phyloP scores from a whole-genome alignment of 2,797 vertebrate genomes.

The Rhadinocentrus ornatus region DNA sequence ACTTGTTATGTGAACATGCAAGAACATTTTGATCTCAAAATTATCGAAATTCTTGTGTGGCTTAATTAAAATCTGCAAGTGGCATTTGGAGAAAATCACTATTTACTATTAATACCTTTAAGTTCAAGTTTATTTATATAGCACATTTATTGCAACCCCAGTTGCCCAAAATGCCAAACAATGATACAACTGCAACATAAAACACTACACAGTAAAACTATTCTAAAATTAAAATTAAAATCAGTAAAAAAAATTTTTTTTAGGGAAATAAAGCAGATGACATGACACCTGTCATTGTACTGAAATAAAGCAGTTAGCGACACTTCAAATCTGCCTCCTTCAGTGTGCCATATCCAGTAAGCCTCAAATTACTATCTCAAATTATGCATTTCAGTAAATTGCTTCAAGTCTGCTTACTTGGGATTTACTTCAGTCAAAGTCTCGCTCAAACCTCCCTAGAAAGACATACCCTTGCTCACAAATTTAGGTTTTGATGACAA shows the following conservation, averaged over 20 bases:
- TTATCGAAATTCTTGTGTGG: too few species aligned
- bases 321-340: conserved; percentile 63
- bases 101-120: conserved; percentile 7
- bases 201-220: too few species aligned
- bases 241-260: too few species aligned
- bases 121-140: not conserved
- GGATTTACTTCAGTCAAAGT: conserved; percentile 56
- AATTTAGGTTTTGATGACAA: conserved; percentile 49
- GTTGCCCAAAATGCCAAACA: too few species aligned
- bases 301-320: conserved; percentile 52
- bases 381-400: conserved; percentile 57
- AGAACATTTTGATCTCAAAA: too few species aligned
- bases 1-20: too few species aligned
- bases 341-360: conserved; percentile 39
- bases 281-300: too few species aligned
- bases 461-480: conserved; percentile 31
- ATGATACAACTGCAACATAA: too few species aligned
- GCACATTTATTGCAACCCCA: too few species aligned
- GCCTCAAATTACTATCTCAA: conserved; percentile 59
- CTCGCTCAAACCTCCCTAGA: conserved; percentile 37
- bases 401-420: conserved; percentile 31
- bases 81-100: not conserved
- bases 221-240: too few species aligned
- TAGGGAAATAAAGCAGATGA: too few species aligned
- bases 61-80: not conserved